A percentile compares a stretch with the other conserved stretches of the same genome.
phyloP scores from a whole-genome alignment of 2,797 vertebrate genomes.

The Halcyon chelicuti region DNA sequence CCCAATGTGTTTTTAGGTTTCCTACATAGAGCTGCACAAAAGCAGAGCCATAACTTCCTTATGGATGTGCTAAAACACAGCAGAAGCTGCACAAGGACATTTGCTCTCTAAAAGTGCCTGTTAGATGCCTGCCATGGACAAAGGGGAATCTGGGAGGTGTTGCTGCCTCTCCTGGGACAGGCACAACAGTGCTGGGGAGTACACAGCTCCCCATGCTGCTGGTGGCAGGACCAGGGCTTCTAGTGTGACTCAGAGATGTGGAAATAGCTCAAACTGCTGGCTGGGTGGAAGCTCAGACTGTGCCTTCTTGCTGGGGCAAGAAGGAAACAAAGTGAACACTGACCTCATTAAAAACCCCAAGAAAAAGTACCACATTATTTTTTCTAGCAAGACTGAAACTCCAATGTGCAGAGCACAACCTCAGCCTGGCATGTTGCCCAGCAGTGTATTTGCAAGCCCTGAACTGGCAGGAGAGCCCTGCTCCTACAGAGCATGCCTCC shows the following conservation, averaged over 20 bases:
- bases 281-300: neutral
- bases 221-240: neutral
- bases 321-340: rapidly evolving
- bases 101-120: neutral
- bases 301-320: rapidly evolving
- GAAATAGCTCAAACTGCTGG: neutral
- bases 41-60: neutral
- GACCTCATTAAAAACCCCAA: neutral
- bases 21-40: rapidly evolving
- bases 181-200: rapidly evolving
- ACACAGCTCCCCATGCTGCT: rapidly evolving
- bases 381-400: neutral
- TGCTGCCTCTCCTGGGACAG: neutral
- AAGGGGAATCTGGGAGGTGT: neutral
- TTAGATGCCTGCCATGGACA: neutral
- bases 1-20: neutral
- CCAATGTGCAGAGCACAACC: neutral
- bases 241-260: neutral
- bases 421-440: neutral
- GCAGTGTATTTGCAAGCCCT: rapidly evolving
- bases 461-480: neutral
- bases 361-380: neutral
- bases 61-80: neutral
- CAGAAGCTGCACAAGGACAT: rapidly evolving
- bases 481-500: neutral